A percentile compares a stretch with the other conserved stretches of the same genome.
phyloP scores from a whole-genome alignment of 2,113 vertebrate genomes.

The Cyphomyrus plagiostoma region DNA sequence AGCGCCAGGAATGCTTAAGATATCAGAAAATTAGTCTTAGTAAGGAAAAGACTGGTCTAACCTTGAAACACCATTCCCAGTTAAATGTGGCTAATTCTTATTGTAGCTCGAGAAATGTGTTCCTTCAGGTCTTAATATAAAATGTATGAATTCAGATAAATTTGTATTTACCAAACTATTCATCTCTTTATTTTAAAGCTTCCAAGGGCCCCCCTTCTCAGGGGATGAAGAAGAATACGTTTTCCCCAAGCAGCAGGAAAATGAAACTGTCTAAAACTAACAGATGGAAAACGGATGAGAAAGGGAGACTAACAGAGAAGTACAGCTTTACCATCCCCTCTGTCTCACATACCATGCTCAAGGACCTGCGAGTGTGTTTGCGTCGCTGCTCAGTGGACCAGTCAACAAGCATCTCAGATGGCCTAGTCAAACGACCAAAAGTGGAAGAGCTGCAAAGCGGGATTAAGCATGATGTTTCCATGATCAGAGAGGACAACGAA shows the following conservation, averaged over 20 bases:
- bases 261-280: constrained; percentile 51
- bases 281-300: constrained; percentile 54
- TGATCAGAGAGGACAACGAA: neutral
- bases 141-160: neutral
- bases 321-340: constrained; percentile 26
- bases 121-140: neutral
- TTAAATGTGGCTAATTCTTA: neutral
- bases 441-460: constrained; percentile 23
- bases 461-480: neutral
- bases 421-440: constrained; percentile 24
- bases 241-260: constrained; percentile 46
- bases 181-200: constrained; percentile 43
- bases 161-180: neutral
- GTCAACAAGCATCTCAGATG: constrained; percentile 50
- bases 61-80: neutral
- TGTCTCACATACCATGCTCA: constrained; percentile 45
- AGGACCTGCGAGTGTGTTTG: constrained; percentile 51
- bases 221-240: constrained; percentile 60
- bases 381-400: constrained; percentile 58
- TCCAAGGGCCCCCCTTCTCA: constrained; percentile 62
- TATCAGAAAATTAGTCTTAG: neutral
- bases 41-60: neutral
- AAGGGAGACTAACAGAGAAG: constrained; percentile 37
- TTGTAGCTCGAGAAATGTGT: neutral
- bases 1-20: neutral